Evolutionary conservation across 1,140 invertebrate genomes (phyloP).

Genomic region (Drosophila busckii): DNA sequence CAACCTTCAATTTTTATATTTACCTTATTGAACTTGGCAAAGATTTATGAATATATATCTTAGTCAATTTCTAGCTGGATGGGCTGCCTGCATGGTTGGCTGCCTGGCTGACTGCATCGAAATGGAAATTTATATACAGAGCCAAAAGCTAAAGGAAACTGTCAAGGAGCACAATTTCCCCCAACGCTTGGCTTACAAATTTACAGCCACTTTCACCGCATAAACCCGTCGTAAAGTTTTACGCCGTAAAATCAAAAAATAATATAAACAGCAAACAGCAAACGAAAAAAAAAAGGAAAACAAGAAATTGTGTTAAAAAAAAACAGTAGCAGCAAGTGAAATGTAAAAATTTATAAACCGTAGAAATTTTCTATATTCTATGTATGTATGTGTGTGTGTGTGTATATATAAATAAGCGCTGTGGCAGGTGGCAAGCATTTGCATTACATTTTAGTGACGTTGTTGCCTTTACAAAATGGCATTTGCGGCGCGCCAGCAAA

Average conservation of each 20-base stretch:
- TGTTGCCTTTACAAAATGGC: slow-evolving; percentile 68
- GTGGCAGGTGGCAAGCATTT: slow-evolving; percentile 52
- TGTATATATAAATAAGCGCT: slow-evolving; percentile 62
- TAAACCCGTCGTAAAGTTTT: slow-evolving; percentile 62
- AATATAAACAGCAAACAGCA: no score
- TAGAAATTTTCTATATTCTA: slow-evolving; percentile 52
- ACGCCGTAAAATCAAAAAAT: slow-evolving; percentile 48
- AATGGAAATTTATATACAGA: slow-evolving; percentile 70
- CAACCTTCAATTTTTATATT: slow-evolving; percentile 50
- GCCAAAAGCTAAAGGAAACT: slow-evolving; percentile 21
- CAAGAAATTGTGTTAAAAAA: no score
- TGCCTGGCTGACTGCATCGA: slow-evolving; percentile 66
- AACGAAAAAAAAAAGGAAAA: no score
- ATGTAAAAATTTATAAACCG: slow-evolving; percentile 71
- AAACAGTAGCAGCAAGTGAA: slow-evolving; percentile 38
- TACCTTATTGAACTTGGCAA: slow-evolving; percentile 67
- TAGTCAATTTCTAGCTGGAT: slow-evolving; percentile 72
- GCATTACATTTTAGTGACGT: slow-evolving; percentile 49
- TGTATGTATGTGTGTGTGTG: no score
- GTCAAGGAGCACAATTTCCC: slow-evolving; percentile 18
- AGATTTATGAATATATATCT: slow-evolving; percentile 73
- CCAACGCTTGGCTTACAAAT: slow-evolving; percentile 32
- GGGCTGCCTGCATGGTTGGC: no score
- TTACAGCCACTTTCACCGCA: slow-evolving; percentile 66
- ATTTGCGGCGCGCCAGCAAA: slow-evolving; percentile 67